phyloP scores from a whole-genome alignment of 2,888 invertebrate species.

The Drosophila recens region DNA sequence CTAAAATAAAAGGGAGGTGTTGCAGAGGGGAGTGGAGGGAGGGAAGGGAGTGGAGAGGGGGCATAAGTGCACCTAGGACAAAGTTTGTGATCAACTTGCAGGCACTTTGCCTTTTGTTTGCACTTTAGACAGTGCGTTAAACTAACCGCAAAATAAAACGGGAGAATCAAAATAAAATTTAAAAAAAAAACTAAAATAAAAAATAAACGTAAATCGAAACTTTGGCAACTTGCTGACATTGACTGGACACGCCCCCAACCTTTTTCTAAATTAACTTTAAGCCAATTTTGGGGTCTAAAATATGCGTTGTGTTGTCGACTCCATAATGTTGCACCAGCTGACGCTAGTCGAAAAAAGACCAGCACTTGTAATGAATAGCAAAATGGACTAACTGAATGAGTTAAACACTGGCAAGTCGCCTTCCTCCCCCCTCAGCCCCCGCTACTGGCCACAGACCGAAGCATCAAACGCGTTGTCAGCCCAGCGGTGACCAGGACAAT shows the following conservation, averaged over 20 bases:
- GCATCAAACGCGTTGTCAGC: conserved; percentile 55
- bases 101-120: conserved; percentile 45
- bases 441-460: conserved; percentile 3
- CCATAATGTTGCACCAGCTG: conserved; percentile 73
- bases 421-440: not conserved
- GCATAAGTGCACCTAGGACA: conserved; percentile 30
- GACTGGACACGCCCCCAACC: conserved; percentile 30
- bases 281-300: conserved; percentile 29
- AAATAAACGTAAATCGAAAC: conserved; percentile 55
- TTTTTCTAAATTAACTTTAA: conserved; percentile 38
- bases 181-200: conserved; percentile 19
- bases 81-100: conserved; percentile 64
- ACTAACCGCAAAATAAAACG: conserved; percentile 22
- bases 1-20: not conserved
- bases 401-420: conserved; percentile 19
- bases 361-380: conserved; percentile 48
- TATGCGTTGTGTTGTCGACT: conserved; percentile 46
- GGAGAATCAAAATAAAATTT: conserved; percentile 13
- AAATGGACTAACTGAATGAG: conserved; percentile 29
- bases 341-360: conserved; percentile 49
- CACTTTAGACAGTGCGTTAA: conserved; percentile 47
- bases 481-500: conserved; percentile 50
- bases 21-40: no score
- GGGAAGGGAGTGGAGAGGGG: no score
- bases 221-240: conserved; percentile 66